phyloP scores from a whole-genome alignment of 2,113 vertebrate species.

The Rattus rattus region DNA sequence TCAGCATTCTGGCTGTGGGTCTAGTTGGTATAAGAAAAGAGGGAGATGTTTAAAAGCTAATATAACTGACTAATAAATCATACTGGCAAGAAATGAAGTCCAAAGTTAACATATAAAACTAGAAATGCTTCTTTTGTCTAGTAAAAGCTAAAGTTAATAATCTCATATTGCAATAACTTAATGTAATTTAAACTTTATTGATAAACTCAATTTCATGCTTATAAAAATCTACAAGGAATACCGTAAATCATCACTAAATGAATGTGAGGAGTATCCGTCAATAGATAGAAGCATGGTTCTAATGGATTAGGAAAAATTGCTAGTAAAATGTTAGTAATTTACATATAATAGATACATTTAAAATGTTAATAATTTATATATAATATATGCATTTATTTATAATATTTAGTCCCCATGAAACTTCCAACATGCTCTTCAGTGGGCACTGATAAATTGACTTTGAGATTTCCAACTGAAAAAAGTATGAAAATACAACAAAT shows the following conservation, averaged over 20 bases:
- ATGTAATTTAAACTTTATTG: slow-evolving; percentile 22
- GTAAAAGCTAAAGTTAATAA: neutral
- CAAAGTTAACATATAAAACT: neutral
- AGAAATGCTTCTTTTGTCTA: neutral
- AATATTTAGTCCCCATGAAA: neutral
- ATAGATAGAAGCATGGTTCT: neutral
- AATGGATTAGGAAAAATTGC: neutral
- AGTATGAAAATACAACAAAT: neutral
- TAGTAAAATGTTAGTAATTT: neutral
- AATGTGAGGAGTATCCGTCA: neutral
- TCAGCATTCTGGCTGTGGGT: neutral
- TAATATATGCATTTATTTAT: neutral
- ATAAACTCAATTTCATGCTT: slow-evolving; percentile 8
- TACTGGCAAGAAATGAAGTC: neutral
- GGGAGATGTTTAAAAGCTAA: neutral
- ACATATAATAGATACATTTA: neutral
- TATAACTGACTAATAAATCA: neutral
- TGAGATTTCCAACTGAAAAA: neutral
- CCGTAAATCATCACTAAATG: neutral
- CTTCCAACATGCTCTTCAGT: neutral
- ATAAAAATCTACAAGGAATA: neutral
- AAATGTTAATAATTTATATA: neutral
- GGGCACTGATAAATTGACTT: neutral
- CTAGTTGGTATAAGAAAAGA: neutral
- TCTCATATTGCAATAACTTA: neutral